Conservation (phyloP, 2,797 vertebrate species). For the Hipposideros larvatus region DNA sequence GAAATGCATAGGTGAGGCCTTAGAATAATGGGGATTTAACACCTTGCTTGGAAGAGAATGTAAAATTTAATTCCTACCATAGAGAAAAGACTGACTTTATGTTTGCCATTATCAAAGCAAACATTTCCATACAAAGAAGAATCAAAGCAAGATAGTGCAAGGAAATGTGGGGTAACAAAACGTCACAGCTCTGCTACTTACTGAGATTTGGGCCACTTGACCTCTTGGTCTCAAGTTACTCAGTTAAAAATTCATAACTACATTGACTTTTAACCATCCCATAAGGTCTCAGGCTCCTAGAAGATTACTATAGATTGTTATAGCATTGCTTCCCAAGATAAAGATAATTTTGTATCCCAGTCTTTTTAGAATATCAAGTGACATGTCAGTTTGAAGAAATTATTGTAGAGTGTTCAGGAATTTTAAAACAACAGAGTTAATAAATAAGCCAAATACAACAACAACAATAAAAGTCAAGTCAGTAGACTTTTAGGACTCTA, state of each 20-base stretch:
- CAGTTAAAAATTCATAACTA: neutral
- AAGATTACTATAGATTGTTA: neutral
- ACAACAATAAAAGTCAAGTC: neutral
- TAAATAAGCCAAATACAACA: neutral
- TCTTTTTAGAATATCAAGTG: neutral
- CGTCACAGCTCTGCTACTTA: neutral
- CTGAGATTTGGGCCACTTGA: neutral
- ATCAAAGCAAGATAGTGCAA: neutral
- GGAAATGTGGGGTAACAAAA: neutral
- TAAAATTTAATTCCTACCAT: neutral
- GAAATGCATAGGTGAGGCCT: slow-evolving; percentile 25
- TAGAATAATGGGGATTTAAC: slow-evolving; percentile 49
- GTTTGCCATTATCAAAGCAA: neutral
- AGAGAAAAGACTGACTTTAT: neutral
- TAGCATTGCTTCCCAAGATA: neutral
- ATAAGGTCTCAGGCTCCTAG: neutral
- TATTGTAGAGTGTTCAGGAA: neutral
- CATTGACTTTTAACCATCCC: neutral
- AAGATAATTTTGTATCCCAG: neutral
- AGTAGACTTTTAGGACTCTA: neutral
- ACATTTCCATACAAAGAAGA: neutral
- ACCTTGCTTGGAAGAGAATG: neutral
- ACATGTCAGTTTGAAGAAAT: neutral
- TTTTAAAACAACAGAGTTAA: neutral
- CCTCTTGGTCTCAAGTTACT: neutral